Percentiles rank a stretch among this genome's conserved stretches.
These are phyloP conservation scores for Myotis myotis DNA, from an alignment of 2,797 vertebrate genomes.

Conservation along the genomic window DNA sequence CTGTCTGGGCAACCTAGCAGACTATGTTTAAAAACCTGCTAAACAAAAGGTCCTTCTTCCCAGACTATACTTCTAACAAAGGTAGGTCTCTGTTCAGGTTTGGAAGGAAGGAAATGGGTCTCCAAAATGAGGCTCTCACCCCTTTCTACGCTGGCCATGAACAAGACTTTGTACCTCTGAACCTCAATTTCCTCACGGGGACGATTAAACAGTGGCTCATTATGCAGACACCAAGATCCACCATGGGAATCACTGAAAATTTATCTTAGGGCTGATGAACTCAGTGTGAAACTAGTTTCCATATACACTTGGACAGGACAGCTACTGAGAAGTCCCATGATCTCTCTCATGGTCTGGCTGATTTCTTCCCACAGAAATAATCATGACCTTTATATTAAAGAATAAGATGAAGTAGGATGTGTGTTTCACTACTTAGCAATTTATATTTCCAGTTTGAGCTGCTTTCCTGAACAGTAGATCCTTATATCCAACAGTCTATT, in stretches of 20 bases:
- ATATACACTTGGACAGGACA: accelerated
- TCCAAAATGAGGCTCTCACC: background rate
- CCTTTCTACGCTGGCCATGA: background rate
- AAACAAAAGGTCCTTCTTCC: background rate
- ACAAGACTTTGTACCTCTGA: background rate
- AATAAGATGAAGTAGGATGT: background rate
- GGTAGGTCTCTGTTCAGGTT: background rate
- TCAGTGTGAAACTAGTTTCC: background rate
- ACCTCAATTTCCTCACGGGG: background rate
- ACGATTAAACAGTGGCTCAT: background rate
- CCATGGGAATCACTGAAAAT: accelerated
- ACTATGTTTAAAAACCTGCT: background rate
- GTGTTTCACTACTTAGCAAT: background rate
- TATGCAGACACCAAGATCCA: background rate
- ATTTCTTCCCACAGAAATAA: background rate
- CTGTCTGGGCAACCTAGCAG: background rate
- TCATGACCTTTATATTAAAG: background rate
- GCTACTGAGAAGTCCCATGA: background rate
- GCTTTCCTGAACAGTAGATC: background rate
- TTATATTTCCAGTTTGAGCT: too few relatives aligned
- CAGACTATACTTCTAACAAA: background rate
- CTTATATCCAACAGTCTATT: background rate
- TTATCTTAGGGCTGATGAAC: background rate
- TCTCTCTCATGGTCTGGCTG: background rate
- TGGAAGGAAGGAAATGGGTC: background rate